Conservation (phyloP, 1,140 invertebrate genomes). For the Drosophila lini region DNA sequence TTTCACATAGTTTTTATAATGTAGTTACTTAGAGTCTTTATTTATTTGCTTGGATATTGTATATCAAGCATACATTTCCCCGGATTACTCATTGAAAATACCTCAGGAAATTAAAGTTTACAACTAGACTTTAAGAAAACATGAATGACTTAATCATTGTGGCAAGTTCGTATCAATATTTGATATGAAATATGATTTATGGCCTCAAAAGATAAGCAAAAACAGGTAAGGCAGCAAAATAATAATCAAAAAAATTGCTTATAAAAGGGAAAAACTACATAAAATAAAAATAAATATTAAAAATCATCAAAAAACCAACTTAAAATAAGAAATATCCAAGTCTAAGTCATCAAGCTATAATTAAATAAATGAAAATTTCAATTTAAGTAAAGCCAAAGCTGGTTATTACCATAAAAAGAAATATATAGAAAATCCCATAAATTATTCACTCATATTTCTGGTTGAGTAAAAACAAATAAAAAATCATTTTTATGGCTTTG, state of each 20-base stretch:
- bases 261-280: too few relatives aligned
- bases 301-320: background rate
- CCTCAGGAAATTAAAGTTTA: background rate
- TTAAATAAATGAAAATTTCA: background rate
- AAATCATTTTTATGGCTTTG: background rate
- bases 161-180: conserved; percentile 4
- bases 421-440: background rate
- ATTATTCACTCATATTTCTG: background rate
- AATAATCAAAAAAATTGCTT: background rate
- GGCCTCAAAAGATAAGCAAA: background rate
- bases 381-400: background rate
- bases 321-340: background rate
- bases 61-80: background rate
- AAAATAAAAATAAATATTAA: background rate
- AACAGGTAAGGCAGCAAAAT: background rate
- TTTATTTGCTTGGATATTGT: background rate
- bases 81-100: background rate
- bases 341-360: background rate
- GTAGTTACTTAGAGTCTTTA: background rate
- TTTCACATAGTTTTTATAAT: too few relatives aligned
- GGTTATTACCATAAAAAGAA: background rate
- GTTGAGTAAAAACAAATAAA: background rate
- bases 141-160: conserved; percentile 5
- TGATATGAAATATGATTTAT: conserved; percentile 19
- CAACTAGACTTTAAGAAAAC: background rate